Conservation (phyloP, 1,140 invertebrate genomes). For the Heterodera carotae region DNA sequence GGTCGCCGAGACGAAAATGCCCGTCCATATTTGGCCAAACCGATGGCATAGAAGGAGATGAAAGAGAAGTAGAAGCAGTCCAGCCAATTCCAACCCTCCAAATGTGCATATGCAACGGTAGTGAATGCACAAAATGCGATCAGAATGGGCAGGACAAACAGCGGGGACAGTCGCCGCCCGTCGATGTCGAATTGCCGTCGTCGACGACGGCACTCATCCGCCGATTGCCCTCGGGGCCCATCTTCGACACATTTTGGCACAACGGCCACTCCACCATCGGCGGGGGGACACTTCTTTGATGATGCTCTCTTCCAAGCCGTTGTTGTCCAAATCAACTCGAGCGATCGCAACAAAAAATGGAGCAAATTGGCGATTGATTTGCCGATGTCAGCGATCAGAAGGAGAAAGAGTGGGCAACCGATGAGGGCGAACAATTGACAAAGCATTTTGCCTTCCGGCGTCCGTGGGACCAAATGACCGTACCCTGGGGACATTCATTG, state of each 20-base stretch:
- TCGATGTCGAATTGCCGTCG: not conserved
- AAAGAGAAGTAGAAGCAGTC: conserved; percentile 1
- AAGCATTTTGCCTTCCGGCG: not conserved
- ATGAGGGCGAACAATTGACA: not conserved
- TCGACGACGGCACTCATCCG: not conserved
- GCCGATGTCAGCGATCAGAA: not conserved
- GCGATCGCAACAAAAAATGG: not conserved
- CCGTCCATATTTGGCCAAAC: no score
- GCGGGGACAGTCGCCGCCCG: not conserved
- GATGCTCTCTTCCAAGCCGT: not conserved
- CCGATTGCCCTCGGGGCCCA: not conserved
- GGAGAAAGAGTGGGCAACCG: not conserved
- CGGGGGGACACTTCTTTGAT: not conserved
- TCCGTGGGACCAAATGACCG: not conserved
- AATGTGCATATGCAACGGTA: not conserved
- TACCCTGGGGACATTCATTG: not conserved
- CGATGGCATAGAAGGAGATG: not conserved
- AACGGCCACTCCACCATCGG: not conserved
- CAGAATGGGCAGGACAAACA: not conserved
- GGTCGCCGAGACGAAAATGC: no score
- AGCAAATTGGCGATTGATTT: not conserved
- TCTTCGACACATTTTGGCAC: not conserved
- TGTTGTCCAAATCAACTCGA: not conserved
- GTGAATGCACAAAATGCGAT: not conserved
- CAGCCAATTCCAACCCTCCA: not conserved